Percentiles rank a stretch among this genome's conserved stretches.
Conservation (phyloP, 2,113 vertebrate genomes). For the Ammodramus savannarum region DNA sequence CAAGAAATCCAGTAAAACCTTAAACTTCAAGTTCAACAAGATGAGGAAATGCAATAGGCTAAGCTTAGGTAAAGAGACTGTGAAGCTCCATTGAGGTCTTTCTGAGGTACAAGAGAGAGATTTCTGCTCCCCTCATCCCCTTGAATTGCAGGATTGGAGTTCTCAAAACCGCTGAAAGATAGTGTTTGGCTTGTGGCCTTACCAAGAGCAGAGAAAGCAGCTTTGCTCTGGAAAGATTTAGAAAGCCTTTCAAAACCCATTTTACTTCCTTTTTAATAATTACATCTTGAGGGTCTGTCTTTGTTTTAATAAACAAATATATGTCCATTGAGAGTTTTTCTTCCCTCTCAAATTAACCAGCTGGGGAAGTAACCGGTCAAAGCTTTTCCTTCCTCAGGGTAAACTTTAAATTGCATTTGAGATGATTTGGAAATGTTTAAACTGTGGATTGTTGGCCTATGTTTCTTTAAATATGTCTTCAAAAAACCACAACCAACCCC, state of each 20-base stretch:
- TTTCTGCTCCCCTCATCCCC: background rate
- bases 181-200: background rate
- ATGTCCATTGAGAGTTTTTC: background rate
- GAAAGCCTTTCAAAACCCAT: background rate
- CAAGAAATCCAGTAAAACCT: background rate
- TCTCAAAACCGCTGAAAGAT: background rate
- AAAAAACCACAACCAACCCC: background rate
- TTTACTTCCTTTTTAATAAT: background rate
- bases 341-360: background rate
- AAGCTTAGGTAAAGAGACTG: background rate
- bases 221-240: background rate
- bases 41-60: background rate
- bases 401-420: constrained; percentile 28
- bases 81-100: background rate
- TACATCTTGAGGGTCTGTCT: background rate
- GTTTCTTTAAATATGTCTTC: background rate
- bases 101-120: background rate
- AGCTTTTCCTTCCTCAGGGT: constrained; percentile 5
- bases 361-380: background rate
- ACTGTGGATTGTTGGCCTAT: background rate
- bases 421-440: constrained; percentile 6
- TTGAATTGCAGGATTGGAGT: background rate
- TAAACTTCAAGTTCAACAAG: background rate
- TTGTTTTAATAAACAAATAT: constrained; percentile 35
- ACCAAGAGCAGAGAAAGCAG: background rate